Evolutionary conservation across 1,140 invertebrate species (phyloP).

Genomic region (Temnothorax longispinosus): DNA sequence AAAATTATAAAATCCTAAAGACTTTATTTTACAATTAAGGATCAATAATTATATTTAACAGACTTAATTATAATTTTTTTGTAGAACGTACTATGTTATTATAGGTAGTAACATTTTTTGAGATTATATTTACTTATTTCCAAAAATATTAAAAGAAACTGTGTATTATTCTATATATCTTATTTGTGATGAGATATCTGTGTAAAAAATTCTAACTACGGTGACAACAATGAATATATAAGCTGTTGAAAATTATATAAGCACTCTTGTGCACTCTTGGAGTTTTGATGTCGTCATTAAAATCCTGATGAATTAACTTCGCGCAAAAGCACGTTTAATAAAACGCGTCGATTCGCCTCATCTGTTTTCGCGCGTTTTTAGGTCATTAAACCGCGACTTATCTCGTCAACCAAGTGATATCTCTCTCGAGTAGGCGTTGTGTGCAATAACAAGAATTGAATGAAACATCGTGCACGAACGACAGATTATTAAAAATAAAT

Average conservation of each 20-base stretch:
- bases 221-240: not conserved
- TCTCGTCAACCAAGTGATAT: conserved; percentile 5
- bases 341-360: conserved; percentile 35
- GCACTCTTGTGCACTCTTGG: not conserved
- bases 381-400: conserved; percentile 40
- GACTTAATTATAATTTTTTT: not conserved
- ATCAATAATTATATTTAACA: not conserved
- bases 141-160: too few relatives aligned
- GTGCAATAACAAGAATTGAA: not conserved
- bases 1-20: not conserved
- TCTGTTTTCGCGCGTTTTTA: conserved; percentile 1
- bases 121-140: not conserved
- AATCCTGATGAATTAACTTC: not conserved
- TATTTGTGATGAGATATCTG: not conserved
- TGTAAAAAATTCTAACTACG: not conserved
- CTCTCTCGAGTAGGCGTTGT: not conserved
- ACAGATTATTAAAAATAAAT: not conserved
- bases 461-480: not conserved
- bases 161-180: not conserved
- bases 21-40: not conserved
- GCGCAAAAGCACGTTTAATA: not conserved
- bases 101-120: not conserved
- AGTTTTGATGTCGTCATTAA: not conserved
- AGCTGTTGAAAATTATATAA: not conserved
- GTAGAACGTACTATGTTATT: not conserved